Percentiles rank a stretch among this genome's conserved stretches.
phyloP scores from a whole-genome alignment of 1,140 invertebrate species.

The Holotrichia oblita region DNA sequence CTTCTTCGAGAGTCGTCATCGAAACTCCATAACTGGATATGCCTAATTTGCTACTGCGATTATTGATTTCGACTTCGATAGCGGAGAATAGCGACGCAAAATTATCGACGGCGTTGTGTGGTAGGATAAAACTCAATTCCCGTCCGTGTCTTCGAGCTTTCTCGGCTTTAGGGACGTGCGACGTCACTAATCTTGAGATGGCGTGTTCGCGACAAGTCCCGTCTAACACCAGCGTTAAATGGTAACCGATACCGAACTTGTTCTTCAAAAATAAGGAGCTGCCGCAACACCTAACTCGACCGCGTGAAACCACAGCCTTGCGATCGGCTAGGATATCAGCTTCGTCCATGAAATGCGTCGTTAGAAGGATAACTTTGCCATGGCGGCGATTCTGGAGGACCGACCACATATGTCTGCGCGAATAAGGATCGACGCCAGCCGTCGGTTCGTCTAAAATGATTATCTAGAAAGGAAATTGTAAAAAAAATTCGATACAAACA shows the following conservation, averaged over 20 bases:
- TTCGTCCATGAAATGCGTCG: constrained; percentile 89
- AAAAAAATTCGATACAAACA: no score
- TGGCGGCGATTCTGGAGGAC: constrained; percentile 79
- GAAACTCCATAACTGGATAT: constrained; percentile 91
- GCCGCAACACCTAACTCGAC: constrained; percentile 79
- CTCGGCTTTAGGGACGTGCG: constrained; percentile 74
- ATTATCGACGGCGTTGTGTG: constrained; percentile 76
- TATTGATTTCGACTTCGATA: constrained; percentile 77
- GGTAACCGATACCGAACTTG: constrained; percentile 90
- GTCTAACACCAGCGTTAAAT: constrained; percentile 66
- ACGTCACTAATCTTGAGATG: constrained; percentile 67
- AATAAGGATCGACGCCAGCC: constrained; percentile 88
- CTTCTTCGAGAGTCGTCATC: constrained; percentile 94
- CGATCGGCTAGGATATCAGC: constrained; percentile 85
- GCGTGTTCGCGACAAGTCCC: constrained; percentile 52
- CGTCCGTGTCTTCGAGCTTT: constrained; percentile 76
- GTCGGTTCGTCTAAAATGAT: constrained; percentile 90
- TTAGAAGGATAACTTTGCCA: constrained; percentile 76
- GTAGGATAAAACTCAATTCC: constrained; percentile 80
- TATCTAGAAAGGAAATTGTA: constrained; percentile 65
- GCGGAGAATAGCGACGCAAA: constrained; percentile 79
- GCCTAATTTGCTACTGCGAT: constrained; percentile 67
- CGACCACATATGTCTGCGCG: constrained; percentile 82
- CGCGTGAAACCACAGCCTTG: constrained; percentile 82
- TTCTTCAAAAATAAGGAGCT: constrained; percentile 88